Evolutionary conservation across 2,888 invertebrate genomes (phyloP), one percentile per base, ranked within the genome.

Genomic region (Sphecodes monilicornis): DNA sequence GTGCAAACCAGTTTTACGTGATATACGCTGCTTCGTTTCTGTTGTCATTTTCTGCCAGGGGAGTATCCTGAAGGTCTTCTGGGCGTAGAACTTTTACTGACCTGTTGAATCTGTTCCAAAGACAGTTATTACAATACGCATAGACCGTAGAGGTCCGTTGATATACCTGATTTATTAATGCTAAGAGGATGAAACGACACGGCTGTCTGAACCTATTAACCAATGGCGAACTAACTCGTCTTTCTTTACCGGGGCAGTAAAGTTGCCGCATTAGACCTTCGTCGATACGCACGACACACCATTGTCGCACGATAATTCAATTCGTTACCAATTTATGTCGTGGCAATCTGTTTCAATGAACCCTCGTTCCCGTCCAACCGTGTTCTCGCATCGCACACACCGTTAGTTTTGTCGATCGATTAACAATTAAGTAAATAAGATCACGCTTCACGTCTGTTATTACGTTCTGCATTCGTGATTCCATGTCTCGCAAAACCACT

Each of bases 11-110:
- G 70, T 78, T 68, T 16, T 75, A 57, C 60, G 66, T 26, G 41
- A 66, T 68, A 81, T 39, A 78, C 71, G 68, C 80, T 68, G 82
- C 82, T 90, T 82, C 43, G 74, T 71, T 82, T 72, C 6, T 78
- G 75, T 84, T 76, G 73, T 71, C 84, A 72, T 57, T 76, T 78
- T 54, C 79, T 80, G 76, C 72, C 81, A 26, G 43, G 50, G 4
- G 57, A 3, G 66, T 78, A 85, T 80, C 70, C 66, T 41, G 80
- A 85, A 85, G 86, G 71, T 85, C 76, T 85, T 76, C 13, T 57
- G 43, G 6, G 77, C 60, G 39, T 75, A 43, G 75, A 84, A 70
- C 69, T 85, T 85, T 80, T 70, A 75, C 85, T 80, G 71, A 70
- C 29, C 54, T 18, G 73, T 79, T 80, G 86, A 66, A 46, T 77